Conservation (phyloP, 2,797 vertebrate species). For the Psittacula derbiana region DNA sequence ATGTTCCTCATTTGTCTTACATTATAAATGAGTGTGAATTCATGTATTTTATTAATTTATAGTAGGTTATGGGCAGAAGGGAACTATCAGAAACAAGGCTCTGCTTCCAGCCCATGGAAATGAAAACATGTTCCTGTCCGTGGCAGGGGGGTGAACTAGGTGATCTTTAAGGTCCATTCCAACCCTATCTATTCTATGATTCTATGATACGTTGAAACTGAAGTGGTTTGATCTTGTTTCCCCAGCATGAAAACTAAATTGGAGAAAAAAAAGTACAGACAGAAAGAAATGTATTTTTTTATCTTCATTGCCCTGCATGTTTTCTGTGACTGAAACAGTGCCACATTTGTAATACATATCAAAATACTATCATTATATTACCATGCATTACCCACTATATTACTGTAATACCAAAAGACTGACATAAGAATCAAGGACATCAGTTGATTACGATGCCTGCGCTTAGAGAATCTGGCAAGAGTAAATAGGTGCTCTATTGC, state of each 20-base stretch:
- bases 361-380: not conserved
- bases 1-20: not conserved
- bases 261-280: not conserved
- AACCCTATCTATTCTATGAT: not conserved
- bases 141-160: not conserved
- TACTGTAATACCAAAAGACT: not conserved
- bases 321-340: not conserved
- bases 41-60: not conserved
- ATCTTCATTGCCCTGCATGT: not conserved
- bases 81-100: not conserved
- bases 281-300: not conserved
- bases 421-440: not conserved
- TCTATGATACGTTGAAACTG: not conserved
- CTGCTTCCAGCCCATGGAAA: not conserved
- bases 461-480: not conserved
- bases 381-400: not conserved
- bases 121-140: not conserved
- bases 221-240: not conserved
- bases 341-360: not conserved
- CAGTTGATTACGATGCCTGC: not conserved
- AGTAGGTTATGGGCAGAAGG: not conserved
- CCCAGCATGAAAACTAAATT: not conserved
- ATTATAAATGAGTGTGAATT: not conserved
- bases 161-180: not conserved
- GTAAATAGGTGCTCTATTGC: not conserved